phyloP scores from a whole-genome alignment of 2,888 invertebrate genomes.

The Callosobruchus maculatus region DNA sequence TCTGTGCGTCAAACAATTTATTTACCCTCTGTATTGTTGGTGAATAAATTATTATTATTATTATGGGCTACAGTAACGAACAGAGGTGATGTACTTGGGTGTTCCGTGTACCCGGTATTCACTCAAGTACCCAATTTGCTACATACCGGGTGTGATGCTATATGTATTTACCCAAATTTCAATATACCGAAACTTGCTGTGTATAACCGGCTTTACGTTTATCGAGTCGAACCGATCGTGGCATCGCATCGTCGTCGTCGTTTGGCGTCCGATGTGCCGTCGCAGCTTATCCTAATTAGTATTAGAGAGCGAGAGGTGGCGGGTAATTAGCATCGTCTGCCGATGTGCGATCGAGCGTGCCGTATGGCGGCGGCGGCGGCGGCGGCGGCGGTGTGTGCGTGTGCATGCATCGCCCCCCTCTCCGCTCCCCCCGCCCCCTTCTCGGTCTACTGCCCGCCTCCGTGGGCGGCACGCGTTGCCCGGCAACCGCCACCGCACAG shows the following conservation, averaged over 20 bases:
- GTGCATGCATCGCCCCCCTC: not conserved
- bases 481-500: conserved; percentile 28
- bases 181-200: not conserved
- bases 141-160: no score
- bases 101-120: no score
- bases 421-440: not conserved
- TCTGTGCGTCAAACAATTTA: no score
- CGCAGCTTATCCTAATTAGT: not conserved
- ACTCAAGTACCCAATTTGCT: no score
- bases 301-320: not conserved
- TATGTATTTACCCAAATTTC: not conserved
- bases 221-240: not conserved
- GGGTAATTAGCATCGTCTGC: not conserved
- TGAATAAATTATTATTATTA: no score
- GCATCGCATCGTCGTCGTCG: no score
- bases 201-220: not conserved
- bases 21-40: no score
- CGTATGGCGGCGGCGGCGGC: not conserved
- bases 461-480: conserved; percentile 22
- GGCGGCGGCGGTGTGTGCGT: not conserved
- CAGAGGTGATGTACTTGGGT: no score
- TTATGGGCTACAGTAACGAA: no score
- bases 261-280: not conserved
- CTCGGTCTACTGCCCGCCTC: not conserved
- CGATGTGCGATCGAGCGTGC: not conserved